A percentile compares a stretch with the other conserved stretches of the same genome.
Conservation (phyloP, 2,113 vertebrate species). For the Thomomys bottae region DNA sequence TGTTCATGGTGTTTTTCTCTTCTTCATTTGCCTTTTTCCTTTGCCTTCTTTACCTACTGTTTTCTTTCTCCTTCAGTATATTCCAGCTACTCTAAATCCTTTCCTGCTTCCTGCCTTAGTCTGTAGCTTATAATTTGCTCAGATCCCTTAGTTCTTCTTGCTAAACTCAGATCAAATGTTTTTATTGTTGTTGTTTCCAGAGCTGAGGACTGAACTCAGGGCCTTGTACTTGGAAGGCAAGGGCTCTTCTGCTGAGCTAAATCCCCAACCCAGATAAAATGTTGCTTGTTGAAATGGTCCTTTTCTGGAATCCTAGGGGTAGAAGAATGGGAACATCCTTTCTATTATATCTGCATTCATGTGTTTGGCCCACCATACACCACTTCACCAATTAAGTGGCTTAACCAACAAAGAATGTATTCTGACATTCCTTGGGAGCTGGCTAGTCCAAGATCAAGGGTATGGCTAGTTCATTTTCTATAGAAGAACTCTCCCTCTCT, state of each 20-base stretch:
- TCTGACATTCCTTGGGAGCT: not conserved
- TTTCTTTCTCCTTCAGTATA: not conserved
- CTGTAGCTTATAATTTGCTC: not conserved
- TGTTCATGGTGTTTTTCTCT: not conserved
- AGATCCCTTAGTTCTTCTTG: not conserved
- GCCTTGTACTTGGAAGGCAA: too few species aligned
- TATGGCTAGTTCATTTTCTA: not conserved
- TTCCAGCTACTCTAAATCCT: not conserved
- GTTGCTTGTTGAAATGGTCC: not conserved
- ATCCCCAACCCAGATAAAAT: slow-evolving; percentile 3
- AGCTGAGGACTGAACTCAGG: too few species aligned
- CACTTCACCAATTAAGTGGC: too few species aligned
- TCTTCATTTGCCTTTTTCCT: not conserved
- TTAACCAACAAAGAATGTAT: not conserved
- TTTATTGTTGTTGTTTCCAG: too few species aligned
- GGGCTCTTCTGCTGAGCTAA: too few species aligned
- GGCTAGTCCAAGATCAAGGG: not conserved
- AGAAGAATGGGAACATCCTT: too few species aligned
- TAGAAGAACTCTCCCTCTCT: not conserved
- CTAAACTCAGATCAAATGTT: slow-evolving; percentile 9
- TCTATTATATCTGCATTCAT: too few species aligned
- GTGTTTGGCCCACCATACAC: too few species aligned
- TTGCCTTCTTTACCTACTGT: not conserved
- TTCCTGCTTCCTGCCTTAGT: not conserved
- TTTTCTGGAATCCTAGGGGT: not conserved